Conservation (phyloP, 2,113 vertebrate genomes). For the Nibea albiflora region DNA sequence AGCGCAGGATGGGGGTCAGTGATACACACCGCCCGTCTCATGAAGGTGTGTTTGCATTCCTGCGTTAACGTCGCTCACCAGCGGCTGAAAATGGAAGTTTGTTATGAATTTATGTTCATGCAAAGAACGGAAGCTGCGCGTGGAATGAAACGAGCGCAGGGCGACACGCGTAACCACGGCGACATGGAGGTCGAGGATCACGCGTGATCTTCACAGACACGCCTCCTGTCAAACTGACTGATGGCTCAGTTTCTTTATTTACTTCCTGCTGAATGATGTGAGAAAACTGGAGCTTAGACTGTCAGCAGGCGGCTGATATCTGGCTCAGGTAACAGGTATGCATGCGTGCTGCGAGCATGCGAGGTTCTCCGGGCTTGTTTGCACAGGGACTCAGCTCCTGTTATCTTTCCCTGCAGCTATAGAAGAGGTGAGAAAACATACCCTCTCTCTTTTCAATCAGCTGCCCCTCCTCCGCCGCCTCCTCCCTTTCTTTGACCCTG, state of each 20-base stretch:
- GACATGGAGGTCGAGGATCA: too few relatives aligned
- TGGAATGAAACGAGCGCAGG: slow-evolving; percentile 32
- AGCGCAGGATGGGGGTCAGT: slow-evolving; percentile 70
- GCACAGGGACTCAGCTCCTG: slow-evolving; percentile 75
- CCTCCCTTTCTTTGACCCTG: slow-evolving; percentile 74
- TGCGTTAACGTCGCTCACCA: slow-evolving; percentile 58
- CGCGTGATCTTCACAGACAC: neutral
- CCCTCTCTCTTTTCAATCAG: slow-evolving; percentile 54
- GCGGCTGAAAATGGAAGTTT: slow-evolving; percentile 43
- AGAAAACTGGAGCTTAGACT: slow-evolving; percentile 68
- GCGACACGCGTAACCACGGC: neutral
- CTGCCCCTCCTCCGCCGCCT: slow-evolving; percentile 40
- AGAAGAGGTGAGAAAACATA: slow-evolving; percentile 69
- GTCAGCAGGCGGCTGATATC: slow-evolving; percentile 71
- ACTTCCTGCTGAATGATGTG: slow-evolving; percentile 64
- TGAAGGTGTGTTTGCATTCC: slow-evolving; percentile 84
- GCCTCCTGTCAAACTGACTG: slow-evolving; percentile 56
- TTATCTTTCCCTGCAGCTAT: slow-evolving; percentile 78
- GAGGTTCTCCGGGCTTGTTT: slow-evolving; percentile 78
- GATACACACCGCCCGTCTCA: slow-evolving; percentile 70
- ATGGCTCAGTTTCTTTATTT: slow-evolving; percentile 65
- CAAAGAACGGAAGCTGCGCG: slow-evolving; percentile 38
- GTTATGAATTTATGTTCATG: slow-evolving; percentile 42
- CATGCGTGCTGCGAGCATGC: slow-evolving; percentile 12
- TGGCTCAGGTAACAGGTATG: slow-evolving; percentile 57